Evolutionary conservation across 2,113 vertebrate species (phyloP).

Genomic region (Tiliqua scincoides): DNA sequence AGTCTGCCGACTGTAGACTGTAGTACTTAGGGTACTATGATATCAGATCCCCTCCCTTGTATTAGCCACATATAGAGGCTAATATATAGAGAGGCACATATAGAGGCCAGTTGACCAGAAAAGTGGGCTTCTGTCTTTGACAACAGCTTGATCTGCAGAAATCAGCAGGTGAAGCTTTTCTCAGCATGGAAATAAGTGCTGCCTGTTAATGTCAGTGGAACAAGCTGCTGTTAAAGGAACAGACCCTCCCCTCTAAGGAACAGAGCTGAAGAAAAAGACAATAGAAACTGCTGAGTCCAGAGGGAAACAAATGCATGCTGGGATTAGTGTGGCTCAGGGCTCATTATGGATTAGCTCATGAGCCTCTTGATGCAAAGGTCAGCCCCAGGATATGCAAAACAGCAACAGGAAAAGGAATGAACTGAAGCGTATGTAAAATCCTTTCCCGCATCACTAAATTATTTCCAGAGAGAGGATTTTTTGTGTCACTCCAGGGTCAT

Average conservation of each 20-base stretch:
- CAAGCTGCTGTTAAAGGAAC: neutral
- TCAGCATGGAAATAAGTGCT: neutral
- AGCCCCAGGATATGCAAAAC: neutral
- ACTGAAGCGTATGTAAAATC: neutral
- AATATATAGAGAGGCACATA: too few relatives aligned
- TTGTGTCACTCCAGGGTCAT: neutral
- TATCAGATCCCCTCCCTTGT: neutral
- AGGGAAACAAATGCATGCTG: rapidly evolving
- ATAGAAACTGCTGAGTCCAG: neutral
- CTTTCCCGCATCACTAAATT: neutral
- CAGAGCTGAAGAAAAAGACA: rapidly evolving
- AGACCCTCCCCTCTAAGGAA: neutral
- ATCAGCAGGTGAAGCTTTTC: neutral
- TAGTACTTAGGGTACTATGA: neutral
- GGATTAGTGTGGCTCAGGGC: rapidly evolving
- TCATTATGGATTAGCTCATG: neutral
- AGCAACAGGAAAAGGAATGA: neutral
- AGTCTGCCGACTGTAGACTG: neutral
- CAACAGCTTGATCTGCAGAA: neutral
- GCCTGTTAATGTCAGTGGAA: neutral
- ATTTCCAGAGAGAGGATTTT: neutral
- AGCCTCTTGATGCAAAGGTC: neutral
- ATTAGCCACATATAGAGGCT: neutral
- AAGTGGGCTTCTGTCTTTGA: neutral
- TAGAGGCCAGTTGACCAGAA: neutral